A percentile compares a stretch with the other conserved stretches of the same genome.
Evolutionary conservation across 2,888 invertebrate species (phyloP).

Genomic region (Aporophyla nigra): DNA sequence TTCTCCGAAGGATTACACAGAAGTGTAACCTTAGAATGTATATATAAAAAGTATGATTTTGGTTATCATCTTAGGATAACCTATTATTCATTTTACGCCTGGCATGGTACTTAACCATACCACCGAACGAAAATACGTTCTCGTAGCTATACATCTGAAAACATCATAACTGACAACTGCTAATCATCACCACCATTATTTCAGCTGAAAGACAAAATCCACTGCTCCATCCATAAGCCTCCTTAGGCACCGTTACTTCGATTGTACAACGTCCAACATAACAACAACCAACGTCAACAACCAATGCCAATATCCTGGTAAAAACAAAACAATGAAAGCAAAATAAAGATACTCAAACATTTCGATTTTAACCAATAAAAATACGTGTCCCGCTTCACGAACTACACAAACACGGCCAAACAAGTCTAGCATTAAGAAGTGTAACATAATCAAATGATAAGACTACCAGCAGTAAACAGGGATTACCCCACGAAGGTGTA

Average conservation of each 20-base stretch:
- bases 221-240: too few species aligned
- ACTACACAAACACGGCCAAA: slow-evolving; percentile 21
- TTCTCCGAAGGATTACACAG: neutral
- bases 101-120: too few species aligned
- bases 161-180: neutral
- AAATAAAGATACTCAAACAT: neutral
- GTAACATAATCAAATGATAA: slow-evolving; percentile 62
- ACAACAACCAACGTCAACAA: too few species aligned
- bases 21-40: too few species aligned
- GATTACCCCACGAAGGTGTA: slow-evolving; percentile 63
- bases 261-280: too few species aligned
- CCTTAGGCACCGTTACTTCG: neutral
- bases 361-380: slow-evolving; percentile 2
- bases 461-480: slow-evolving; percentile 47
- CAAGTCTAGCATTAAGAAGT: slow-evolving; percentile 43
- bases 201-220: neutral
- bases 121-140: too few species aligned
- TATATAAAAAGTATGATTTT: too few species aligned
- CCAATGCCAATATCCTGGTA: neutral
- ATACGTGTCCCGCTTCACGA: slow-evolving; percentile 33
- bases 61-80: too few species aligned
- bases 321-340: neutral
- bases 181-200: neutral
- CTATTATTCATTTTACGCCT: too few species aligned
- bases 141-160: neutral